A percentile compares a stretch with the other conserved stretches of the same genome.
These are phyloP conservation scores for Tanytarsus gracilentus DNA, from an alignment of 2,888 invertebrate genomes.

Conservation along the genomic window DNA sequence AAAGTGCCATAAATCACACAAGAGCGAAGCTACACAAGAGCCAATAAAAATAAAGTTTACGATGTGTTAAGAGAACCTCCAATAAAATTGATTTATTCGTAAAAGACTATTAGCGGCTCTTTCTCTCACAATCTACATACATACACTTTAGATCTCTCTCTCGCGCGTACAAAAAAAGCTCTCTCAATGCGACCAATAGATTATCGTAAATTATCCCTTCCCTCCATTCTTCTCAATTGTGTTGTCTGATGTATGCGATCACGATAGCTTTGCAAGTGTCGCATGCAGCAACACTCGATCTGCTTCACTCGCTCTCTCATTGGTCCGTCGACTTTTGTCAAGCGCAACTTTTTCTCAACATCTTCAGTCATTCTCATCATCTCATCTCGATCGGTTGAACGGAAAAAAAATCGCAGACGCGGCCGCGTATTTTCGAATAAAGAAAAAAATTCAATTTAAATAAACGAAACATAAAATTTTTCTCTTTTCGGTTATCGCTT, in stretches of 20 bases:
- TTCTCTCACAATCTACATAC: neutral
- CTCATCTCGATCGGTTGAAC: slow-evolving; percentile 21
- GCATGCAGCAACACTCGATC: neutral
- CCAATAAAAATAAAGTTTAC: slow-evolving; percentile 8
- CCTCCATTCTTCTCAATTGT: neutral
- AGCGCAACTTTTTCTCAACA: neutral
- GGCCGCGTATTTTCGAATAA: neutral
- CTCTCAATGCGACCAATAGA: slow-evolving; percentile 4
- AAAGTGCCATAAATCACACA: neutral
- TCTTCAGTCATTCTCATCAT: slow-evolving; percentile 20
- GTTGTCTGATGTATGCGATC: neutral
- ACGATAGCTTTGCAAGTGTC: neutral
- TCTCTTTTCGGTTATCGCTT: too few relatives aligned
- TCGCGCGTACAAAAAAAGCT: neutral
- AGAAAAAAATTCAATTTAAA: too few relatives aligned
- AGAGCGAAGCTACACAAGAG: neutral
- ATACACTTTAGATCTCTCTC: neutral
- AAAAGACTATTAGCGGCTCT: too few relatives aligned
- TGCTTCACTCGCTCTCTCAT: slow-evolving; percentile 13
- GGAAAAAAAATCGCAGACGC: neutral
- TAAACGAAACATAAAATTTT: too few relatives aligned
- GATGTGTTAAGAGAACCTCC: slow-evolving; percentile 13
- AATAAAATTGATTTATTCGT: slow-evolving; percentile 23
- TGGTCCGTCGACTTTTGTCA: neutral
- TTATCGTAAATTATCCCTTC: slow-evolving; percentile 24